phyloP scores from a whole-genome alignment of 2,888 invertebrate species.

The Philaethria dido region DNA sequence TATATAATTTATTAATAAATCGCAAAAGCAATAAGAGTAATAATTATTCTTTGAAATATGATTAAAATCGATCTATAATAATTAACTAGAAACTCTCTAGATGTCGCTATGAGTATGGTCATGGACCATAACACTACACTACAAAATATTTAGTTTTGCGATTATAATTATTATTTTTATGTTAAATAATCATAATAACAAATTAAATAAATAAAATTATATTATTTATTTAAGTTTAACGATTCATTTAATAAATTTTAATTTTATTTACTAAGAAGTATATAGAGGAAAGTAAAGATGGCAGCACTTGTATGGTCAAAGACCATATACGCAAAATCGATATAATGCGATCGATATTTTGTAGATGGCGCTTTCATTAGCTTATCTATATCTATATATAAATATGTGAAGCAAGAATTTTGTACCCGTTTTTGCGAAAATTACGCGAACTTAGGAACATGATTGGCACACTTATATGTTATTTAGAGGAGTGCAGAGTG shows the following conservation, averaged over 20 bases:
- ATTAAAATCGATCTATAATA: background rate
- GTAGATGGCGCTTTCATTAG: conserved; percentile 43
- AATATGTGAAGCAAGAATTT: too few relatives aligned
- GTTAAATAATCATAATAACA: background rate
- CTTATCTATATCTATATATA: too few relatives aligned
- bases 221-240: background rate
- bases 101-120: conserved; percentile 50
- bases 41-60: background rate
- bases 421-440: too few relatives aligned
- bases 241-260: background rate
- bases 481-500: too few relatives aligned
- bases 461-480: too few relatives aligned
- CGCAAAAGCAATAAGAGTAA: too few relatives aligned
- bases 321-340: conserved; percentile 41
- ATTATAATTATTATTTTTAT: background rate
- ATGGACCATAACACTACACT: conserved; percentile 30
- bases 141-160: background rate
- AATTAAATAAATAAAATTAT: too few relatives aligned
- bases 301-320: conserved; percentile 42
- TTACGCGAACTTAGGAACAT: too few relatives aligned
- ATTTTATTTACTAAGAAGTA: conserved; percentile 13
- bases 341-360: conserved; percentile 3
- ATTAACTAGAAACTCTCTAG: conserved; percentile 43
- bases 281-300: conserved; percentile 33
- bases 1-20: too few relatives aligned